Evolutionary conservation across 2,113 vertebrate species (phyloP), one percentile per base, ranked within the genome.

Genomic region (Cyrtonyx montezumae): DNA sequence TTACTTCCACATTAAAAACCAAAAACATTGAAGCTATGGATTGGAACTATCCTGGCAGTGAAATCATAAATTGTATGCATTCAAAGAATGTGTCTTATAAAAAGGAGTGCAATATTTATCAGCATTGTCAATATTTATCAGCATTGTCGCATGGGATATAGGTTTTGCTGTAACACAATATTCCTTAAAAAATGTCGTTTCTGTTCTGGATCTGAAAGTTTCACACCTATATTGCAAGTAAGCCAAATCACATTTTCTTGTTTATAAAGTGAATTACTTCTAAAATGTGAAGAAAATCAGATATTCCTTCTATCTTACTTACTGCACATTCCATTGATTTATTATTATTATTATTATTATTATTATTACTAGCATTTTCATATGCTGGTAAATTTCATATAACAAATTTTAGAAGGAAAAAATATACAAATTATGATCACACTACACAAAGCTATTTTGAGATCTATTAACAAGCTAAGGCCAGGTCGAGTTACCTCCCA

Each of bases 401-500:
- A 77, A 66, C 22, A 90, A 75, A 7, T n/a, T 73, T 36, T 28
- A 48, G 26, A 82, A 87, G 42, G 87, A 87, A 94, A 51, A 82
- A 61, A n/a, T 2, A 88, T 83, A 46, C 37, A 78, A 91, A 96
- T 93, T 93, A 75, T 46, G 28, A 79, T 91, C 86, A 51, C 37
- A 77, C 15, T 90, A 91, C 88, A 79, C 81, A 65, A 86, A 79
- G 65, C 61, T 84, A 49, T 87, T 89, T 59, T 94, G 59, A 79
- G 48, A 14, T 87, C 37, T 88, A 36, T 80, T 86, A 83, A 55
- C 11, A 46, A 83, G 68, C 42, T 83, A 49, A 84, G 37, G 32
- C 71, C 63, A 88, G 55, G 61, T 6, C 89, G 48, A 66, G 67
- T 37, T 85, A 32, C 10, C 14, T 88, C 82, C 90, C 90, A 74